These are phyloP conservation scores for Rhabdornis inornatus DNA, from an alignment of 2,113 vertebrate genomes.

Conservation along the genomic window DNA sequence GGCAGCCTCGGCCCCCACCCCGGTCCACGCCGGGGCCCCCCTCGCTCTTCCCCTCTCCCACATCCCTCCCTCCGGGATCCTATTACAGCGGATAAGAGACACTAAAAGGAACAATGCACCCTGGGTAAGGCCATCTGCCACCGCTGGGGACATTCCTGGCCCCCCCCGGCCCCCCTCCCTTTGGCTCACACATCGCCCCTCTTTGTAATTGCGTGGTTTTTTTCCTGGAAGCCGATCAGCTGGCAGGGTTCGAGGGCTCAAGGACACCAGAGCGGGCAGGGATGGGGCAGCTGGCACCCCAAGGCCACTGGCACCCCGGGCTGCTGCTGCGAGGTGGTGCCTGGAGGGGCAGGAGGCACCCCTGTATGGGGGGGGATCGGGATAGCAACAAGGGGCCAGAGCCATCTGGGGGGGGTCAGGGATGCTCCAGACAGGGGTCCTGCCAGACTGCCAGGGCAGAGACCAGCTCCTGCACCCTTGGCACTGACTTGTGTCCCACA, in stretches of 20 bases:
- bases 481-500: neutral
- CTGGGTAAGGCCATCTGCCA: conserved; percentile 72
- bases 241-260: conserved; percentile 27
- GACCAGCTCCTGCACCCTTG: neutral
- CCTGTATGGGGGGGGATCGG: no score
- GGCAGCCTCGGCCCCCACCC: conserved; percentile 69
- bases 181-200: conserved; percentile 27
- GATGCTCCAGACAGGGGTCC: neutral
- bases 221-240: conserved; percentile 61
- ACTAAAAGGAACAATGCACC: conserved; percentile 71
- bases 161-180: neutral
- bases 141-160: conserved; percentile 61
- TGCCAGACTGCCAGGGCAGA: neutral
- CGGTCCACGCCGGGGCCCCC: conserved; percentile 62
- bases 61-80: conserved; percentile 74
- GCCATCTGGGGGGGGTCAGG: neutral
- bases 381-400: neutral
- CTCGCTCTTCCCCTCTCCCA: conserved; percentile 59
- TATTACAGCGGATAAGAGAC: conserved; percentile 79
- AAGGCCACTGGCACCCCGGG: neutral
- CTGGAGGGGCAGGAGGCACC: neutral
- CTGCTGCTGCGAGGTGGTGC: neutral
- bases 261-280: conserved; percentile 30
- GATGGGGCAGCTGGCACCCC: conserved; percentile 3
- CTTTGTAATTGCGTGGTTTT: conserved; percentile 10